These are phyloP conservation scores for Cygnus olor DNA, from an alignment of 2,797 vertebrate genomes.

Conservation along the genomic window DNA sequence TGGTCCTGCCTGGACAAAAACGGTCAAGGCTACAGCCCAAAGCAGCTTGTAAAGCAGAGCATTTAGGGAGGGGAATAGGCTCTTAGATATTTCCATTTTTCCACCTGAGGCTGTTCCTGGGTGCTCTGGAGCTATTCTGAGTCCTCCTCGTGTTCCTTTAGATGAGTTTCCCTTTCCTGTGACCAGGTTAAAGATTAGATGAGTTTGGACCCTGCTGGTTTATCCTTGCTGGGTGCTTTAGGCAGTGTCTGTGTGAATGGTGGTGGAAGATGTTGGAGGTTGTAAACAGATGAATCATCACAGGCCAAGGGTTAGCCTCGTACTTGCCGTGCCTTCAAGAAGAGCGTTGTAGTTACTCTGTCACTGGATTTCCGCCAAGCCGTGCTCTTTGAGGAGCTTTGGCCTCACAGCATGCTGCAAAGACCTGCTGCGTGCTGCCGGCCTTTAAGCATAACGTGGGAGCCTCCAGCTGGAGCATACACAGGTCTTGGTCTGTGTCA, in stretches of 20 bases:
- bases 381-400: slow-evolving; percentile 16
- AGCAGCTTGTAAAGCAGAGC: not conserved
- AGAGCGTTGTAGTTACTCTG: not conserved
- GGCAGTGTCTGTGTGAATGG: not conserved
- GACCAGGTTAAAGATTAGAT: not conserved
- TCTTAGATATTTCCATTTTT: not conserved
- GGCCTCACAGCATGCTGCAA: not conserved
- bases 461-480: not conserved
- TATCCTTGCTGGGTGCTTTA: not conserved
- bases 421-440: slow-evolving; percentile 21
- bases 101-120: not conserved
- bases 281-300: not conserved
- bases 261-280: slow-evolving; percentile 8
- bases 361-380: slow-evolving; percentile 5
- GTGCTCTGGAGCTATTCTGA: not conserved
- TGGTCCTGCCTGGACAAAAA: not conserved
- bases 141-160: not conserved
- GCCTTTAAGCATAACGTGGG: not conserved
- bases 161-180: not conserved
- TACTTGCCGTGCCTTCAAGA: too few relatives aligned
- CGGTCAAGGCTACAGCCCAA: not conserved
- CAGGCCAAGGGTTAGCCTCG: slow-evolving; percentile 4
- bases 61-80: not conserved
- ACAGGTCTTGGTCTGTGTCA: not conserved
- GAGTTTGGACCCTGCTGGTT: not conserved